phyloP scores from a whole-genome alignment of 2,888 invertebrate genomes.

The Cerastoderma edule region DNA sequence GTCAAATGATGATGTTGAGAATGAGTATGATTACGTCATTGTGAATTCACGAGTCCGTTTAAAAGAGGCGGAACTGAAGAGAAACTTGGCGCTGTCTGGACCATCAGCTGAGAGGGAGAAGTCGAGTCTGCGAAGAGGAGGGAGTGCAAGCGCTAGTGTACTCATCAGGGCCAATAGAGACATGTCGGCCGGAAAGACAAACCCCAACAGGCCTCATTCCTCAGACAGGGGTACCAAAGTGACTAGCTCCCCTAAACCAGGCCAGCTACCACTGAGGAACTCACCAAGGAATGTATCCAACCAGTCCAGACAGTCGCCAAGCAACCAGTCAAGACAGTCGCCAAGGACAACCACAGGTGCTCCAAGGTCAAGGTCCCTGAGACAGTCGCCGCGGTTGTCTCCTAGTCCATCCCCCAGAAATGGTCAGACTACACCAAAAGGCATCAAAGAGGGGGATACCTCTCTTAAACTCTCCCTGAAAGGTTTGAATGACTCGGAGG shows the following conservation, averaged over 20 bases:
- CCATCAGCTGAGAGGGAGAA: slow-evolving; percentile 14
- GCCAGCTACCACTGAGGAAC: background rate
- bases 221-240: slow-evolving; percentile 19
- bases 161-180: slow-evolving; percentile 30
- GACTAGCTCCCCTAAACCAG: slow-evolving; percentile 26
- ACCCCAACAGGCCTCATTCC: slow-evolving; percentile 23
- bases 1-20: slow-evolving; percentile 2
- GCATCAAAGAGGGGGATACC: slow-evolving; percentile 14
- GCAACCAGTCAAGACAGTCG: background rate
- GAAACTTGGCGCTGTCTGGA: slow-evolving; percentile 12
- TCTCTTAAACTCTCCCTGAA: slow-evolving; percentile 50
- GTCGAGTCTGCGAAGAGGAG: slow-evolving; percentile 29
- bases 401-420: slow-evolving; percentile 16
- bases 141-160: slow-evolving; percentile 31
- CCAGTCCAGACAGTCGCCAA: background rate
- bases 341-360: slow-evolving; percentile 13
- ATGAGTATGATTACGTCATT: slow-evolving; percentile 22
- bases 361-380: background rate
- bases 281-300: background rate
- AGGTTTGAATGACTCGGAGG: slow-evolving; percentile 53
- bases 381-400: slow-evolving; percentile 11
- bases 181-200: slow-evolving; percentile 27
- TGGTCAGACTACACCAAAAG: background rate
- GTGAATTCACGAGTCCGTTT: slow-evolving; percentile 17
- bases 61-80: slow-evolving; percentile 18